Conservation (phyloP, 1,140 invertebrate genomes). For the Macrostomum lignano region DNA sequence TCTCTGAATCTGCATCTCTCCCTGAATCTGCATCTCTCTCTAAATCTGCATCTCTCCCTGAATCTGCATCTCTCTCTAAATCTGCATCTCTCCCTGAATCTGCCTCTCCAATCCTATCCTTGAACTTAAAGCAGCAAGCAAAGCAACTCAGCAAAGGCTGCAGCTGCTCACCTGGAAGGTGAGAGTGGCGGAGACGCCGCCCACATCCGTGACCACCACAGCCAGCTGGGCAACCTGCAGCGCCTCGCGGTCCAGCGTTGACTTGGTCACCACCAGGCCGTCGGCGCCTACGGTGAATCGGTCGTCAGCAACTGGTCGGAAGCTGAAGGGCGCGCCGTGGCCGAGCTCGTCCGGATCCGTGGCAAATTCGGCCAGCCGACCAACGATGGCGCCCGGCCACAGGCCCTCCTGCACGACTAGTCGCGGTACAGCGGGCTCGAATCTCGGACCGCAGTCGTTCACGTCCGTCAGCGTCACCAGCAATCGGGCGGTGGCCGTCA, state of each 20-base stretch:
- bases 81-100: too few relatives aligned
- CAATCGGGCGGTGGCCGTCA: too few relatives aligned
- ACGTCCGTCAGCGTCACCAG: conserved; percentile 56
- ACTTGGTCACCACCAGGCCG: conserved; percentile 46
- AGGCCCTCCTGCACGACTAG: conserved; percentile 54
- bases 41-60: too few relatives aligned
- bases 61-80: too few relatives aligned
- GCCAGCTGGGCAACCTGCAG: conserved; percentile 40
- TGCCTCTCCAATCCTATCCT: too few relatives aligned
- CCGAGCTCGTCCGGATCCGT: conserved; percentile 62
- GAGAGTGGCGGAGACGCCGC: too few relatives aligned
- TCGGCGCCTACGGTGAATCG: conserved; percentile 45
- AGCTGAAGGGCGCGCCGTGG: conserved; percentile 62
- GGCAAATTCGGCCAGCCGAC: conserved; percentile 40
- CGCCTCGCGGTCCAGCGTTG: conserved; percentile 47
- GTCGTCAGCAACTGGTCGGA: conserved; percentile 43
- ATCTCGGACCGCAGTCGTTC: conserved; percentile 67
- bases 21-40: too few relatives aligned
- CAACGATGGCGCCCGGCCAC: too few relatives aligned
- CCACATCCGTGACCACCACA: conserved; percentile 60
- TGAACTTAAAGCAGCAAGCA: too few relatives aligned
- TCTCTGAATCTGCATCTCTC: too few relatives aligned
- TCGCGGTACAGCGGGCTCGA: conserved; percentile 43
- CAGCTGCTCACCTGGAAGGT: too few relatives aligned
- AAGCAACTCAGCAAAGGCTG: too few relatives aligned